Evolutionary conservation across 2,888 invertebrate genomes (phyloP), one percentile per base, ranked within the genome.

Genomic region (Laspeyria flexula): DNA sequence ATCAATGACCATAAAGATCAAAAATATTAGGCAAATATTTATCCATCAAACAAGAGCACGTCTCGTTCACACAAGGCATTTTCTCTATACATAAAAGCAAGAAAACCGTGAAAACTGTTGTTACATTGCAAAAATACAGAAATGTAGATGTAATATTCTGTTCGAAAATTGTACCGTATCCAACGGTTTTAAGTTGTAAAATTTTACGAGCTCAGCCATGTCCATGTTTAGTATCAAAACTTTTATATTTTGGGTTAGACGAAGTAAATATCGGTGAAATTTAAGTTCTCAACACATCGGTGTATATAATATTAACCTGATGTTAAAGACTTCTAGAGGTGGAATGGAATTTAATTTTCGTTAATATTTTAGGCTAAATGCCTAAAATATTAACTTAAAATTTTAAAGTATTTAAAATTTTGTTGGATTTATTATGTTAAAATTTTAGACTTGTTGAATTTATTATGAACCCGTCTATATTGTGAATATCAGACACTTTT

Each of bases 101-200:
- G 10, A 43, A 7, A n/a, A 11, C 10, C 10, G 27, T 23, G 9
- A 15, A 3, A 37, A 23, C 1, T n/a, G n/a, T n/a, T 1, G 1
- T 1, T 12, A 37, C 4, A 31, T 7, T 13, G 30, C 15, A 34
- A 27, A 40, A 29, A 35, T 27, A 41, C 33, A 41, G 34, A 40
- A 1, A 52, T 34, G 55, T 47, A 47, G 52, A 48, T 37, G 52
- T 56, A 56, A 62, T 56, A 66, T 54, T 50, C 30, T 47, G 53
- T 49, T 53, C 64, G 34, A 55, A 66, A 60, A 60, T 65, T 67
- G 62, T 60, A 46, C 58, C 68, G 60, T 73, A 65, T 60, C 48
- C 57, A 56, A 55, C 57, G 64, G 75, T 68, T 74, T 69, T 55
- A 59, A 55, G 74, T 55, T 61, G 68, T 79, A 72, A 79, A 78